Conservation (phyloP, 1,140 invertebrate species). For the Papilio xuthus region DNA sequence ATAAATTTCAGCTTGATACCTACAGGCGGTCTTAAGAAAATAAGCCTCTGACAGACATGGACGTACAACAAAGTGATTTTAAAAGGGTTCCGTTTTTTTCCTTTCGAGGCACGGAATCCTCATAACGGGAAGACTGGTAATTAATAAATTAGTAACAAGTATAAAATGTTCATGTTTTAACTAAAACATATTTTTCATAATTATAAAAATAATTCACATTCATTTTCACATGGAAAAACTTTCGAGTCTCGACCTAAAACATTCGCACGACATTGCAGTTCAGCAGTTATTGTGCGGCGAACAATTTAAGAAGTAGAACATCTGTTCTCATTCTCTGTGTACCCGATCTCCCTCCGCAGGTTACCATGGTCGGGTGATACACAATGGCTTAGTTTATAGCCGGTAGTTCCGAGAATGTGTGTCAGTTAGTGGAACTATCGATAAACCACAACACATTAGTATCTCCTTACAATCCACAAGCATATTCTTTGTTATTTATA, state of each 20-base stretch:
- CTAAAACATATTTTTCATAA: background rate
- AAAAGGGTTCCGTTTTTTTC: too few relatives aligned
- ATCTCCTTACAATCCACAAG: background rate
- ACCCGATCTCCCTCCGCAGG: slow-evolving; percentile 4
- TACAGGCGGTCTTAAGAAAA: too few relatives aligned
- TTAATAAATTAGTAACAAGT: background rate
- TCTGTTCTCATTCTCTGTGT: slow-evolving; percentile 8
- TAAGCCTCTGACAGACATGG: too few relatives aligned
- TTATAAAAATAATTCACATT: background rate
- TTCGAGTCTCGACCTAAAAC: background rate
- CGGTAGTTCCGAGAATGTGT: slow-evolving; percentile 38
- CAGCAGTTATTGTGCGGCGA: background rate
- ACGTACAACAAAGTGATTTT: too few relatives aligned
- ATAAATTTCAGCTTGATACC: too few relatives aligned
- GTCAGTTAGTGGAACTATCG: slow-evolving; percentile 16
- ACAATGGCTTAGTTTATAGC: slow-evolving; percentile 42
- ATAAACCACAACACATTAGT: slow-evolving; percentile 12
- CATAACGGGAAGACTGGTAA: too few relatives aligned
- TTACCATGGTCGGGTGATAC: slow-evolving; percentile 27
- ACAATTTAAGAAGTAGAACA: slow-evolving; percentile 23
- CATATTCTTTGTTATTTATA: background rate
- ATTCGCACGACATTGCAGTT: background rate
- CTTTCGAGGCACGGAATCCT: too few relatives aligned
- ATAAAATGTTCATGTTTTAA: background rate
- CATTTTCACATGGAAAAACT: background rate